These are phyloP conservation scores for Dendrophyllia cribrosa DNA, from an alignment of 64 coral and sea anemone genomes.

Conservation along the genomic window DNA sequence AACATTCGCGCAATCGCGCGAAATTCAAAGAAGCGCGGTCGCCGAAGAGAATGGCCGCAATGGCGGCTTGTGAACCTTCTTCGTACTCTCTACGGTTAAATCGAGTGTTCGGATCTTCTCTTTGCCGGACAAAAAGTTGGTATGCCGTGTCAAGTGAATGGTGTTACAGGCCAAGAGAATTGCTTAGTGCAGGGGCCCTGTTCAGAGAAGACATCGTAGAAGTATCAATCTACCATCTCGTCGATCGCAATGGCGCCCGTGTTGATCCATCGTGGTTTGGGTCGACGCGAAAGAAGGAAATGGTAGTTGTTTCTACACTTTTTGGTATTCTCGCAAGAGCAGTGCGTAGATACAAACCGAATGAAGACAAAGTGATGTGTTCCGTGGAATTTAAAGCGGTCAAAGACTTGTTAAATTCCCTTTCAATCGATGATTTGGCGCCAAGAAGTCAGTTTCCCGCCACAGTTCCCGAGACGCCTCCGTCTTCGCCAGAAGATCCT, in stretches of 20 bases:
- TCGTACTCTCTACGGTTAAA: slow-evolving; percentile 9
- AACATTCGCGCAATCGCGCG: too few species aligned
- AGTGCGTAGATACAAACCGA: not conserved
- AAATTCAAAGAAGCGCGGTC: slow-evolving; percentile 42
- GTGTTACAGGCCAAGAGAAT: slow-evolving; percentile 7
- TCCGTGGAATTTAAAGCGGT: too few species aligned
- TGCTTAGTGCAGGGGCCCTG: not conserved
- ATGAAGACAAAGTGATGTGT: not conserved
- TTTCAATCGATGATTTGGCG: not conserved
- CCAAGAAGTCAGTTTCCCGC: not conserved
- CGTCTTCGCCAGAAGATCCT: not conserved
- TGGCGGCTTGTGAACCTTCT: not conserved
- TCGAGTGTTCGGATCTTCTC: slow-evolving; percentile 30
- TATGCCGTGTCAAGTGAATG: slow-evolving; percentile 47
- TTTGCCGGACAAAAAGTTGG: not conserved
- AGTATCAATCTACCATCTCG: not conserved
- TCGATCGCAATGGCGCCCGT: not conserved
- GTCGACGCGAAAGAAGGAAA: slow-evolving; percentile 26
- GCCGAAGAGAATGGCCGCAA: too few species aligned
- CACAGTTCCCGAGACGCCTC: too few species aligned
- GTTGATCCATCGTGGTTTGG: slow-evolving; percentile 48
- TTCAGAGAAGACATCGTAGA: slow-evolving; percentile 22
- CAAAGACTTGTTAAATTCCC: too few species aligned
- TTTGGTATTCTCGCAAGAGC: slow-evolving; percentile 30
- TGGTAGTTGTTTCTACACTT: slow-evolving; percentile 7